Evolutionary conservation across 2,888 invertebrate genomes (phyloP).

Genomic region (Toxonevra muliebris): DNA sequence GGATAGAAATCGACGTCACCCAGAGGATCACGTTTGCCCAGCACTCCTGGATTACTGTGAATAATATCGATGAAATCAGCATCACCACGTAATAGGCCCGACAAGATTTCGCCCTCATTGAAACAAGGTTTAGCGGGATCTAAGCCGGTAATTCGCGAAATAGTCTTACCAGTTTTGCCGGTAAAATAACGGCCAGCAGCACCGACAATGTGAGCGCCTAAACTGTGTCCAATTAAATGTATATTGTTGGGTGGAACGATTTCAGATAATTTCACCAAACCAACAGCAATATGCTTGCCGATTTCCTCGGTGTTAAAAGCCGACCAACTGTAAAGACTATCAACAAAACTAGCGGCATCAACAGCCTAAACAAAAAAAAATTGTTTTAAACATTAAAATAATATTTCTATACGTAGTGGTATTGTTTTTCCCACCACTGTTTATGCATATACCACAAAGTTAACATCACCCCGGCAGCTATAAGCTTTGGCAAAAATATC

Average conservation of each 20-base stretch:
- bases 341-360: constrained; percentile 55
- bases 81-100: constrained; percentile 61
- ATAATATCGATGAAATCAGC: constrained; percentile 62
- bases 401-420: neutral
- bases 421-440: neutral
- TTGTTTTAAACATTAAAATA: neutral
- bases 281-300: constrained; percentile 54
- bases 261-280: constrained; percentile 52
- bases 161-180: constrained; percentile 45
- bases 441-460: constrained; percentile 57
- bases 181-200: constrained; percentile 57
- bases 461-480: constrained; percentile 56
- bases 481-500: constrained; percentile 54
- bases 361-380: constrained; percentile 47
- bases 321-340: constrained; percentile 61
- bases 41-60: constrained; percentile 60
- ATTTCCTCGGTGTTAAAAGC: constrained; percentile 61
- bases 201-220: constrained; percentile 63
- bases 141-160: constrained; percentile 61
- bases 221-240: constrained; percentile 63
- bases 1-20: constrained; percentile 65
- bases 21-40: constrained; percentile 59
- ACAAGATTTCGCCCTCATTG: constrained; percentile 58
- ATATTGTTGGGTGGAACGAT: constrained; percentile 53
- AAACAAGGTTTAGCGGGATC: constrained; percentile 65